These are phyloP conservation scores for Parus major DNA, from an alignment of 2,113 vertebrate genomes.

Conservation along the genomic window DNA sequence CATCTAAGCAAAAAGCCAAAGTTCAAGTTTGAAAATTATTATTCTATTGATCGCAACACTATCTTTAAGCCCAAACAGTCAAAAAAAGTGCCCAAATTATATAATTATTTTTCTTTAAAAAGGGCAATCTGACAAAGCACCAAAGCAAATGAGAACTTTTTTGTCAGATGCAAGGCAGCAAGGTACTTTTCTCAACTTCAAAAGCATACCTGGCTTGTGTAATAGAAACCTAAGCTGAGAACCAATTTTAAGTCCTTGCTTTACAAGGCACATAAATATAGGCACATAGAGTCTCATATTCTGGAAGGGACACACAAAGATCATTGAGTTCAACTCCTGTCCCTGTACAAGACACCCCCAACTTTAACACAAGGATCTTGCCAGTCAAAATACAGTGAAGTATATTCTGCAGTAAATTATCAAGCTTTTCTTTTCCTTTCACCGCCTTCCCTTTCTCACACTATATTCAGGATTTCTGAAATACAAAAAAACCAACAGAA, in stretches of 20 bases:
- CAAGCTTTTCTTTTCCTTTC: not conserved
- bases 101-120: not conserved
- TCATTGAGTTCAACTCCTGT: not conserved
- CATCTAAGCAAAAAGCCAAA: not conserved
- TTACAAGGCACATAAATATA: not conserved
- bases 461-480: not conserved
- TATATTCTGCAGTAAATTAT: not conserved
- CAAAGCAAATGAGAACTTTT: not conserved
- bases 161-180: not conserved
- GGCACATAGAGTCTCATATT: not conserved
- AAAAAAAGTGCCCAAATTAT: not conserved
- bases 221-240: not conserved
- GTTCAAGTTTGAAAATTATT: not conserved
- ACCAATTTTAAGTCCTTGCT: not conserved
- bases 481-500: not conserved
- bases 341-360: not conserved
- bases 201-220: not conserved
- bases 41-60: not conserved
- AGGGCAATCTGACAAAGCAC: not conserved
- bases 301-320: not conserved
- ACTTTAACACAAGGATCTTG: not conserved
- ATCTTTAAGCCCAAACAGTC: not conserved
- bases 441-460: fast-evolving
- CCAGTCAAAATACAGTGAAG: not conserved
- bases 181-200: not conserved